Conservation (phyloP, 2,113 vertebrate genomes). For the Nerophis lumbriciformis region DNA sequence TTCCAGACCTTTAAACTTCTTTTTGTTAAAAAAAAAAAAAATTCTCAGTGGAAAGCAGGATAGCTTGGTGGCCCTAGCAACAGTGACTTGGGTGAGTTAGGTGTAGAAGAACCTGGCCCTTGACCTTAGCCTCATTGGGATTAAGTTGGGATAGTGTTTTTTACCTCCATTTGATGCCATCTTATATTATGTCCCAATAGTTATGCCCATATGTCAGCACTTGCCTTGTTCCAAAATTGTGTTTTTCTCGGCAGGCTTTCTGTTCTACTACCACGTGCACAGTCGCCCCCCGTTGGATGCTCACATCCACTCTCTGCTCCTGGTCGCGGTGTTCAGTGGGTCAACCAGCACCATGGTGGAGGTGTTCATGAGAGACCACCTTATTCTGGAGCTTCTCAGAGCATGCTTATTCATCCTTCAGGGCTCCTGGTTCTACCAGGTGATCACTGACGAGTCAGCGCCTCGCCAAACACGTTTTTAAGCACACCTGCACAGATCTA, state of each 20-base stretch:
- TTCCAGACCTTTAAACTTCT: too few relatives aligned
- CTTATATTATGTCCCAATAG: too few relatives aligned
- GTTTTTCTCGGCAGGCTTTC: constrained; percentile 59
- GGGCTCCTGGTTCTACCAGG: constrained; percentile 97
- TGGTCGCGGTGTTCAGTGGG: constrained; percentile 73
- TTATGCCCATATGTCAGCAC: neutral
- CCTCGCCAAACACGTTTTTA: too few relatives aligned
- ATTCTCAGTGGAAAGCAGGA: too few relatives aligned
- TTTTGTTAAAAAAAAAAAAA: too few relatives aligned
- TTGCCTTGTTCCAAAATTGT: neutral
- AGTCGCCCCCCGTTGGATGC: constrained; percentile 78
- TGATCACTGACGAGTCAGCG: constrained; percentile 38
- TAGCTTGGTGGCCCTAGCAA: too few relatives aligned
- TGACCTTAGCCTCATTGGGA: too few relatives aligned
- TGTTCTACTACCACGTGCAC: constrained; percentile 87
- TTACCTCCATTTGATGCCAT: too few relatives aligned
- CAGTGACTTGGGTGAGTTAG: too few relatives aligned
- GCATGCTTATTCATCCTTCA: constrained; percentile 81
- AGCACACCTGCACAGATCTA: neutral
- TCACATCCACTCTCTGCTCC: constrained; percentile 86
- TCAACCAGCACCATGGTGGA: constrained; percentile 71
- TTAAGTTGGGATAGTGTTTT: too few relatives aligned
- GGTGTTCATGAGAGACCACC: constrained; percentile 76
- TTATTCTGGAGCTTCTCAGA: constrained; percentile 81
- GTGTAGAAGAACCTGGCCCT: too few relatives aligned